phyloP scores from a whole-genome alignment of 2,797 vertebrate genomes.

The Chelidonichthys spinosus region DNA sequence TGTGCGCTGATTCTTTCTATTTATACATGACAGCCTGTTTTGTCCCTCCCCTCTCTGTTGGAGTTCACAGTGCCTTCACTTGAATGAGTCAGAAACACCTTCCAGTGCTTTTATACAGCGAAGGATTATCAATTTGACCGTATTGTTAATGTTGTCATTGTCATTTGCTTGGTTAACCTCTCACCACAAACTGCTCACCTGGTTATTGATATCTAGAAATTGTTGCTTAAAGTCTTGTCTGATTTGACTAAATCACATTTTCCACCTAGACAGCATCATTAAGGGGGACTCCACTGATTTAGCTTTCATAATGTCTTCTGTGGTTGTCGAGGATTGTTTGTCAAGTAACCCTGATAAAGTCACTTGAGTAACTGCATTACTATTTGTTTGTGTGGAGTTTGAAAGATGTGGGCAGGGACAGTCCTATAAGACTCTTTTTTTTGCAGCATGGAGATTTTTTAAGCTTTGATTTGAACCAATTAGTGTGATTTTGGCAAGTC shows the following conservation, averaged over 20 bases:
- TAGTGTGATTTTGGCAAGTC: background rate
- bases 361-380: no score
- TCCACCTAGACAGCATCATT: background rate
- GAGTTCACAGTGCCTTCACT: slow-evolving; percentile 57
- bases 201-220: background rate
- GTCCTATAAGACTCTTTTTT: no score
- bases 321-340: no score
- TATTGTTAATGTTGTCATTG: slow-evolving; percentile 4
- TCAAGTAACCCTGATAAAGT: no score
- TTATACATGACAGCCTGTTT: slow-evolving; percentile 68
- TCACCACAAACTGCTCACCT: background rate
- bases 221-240: background rate
- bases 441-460: background rate
- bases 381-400: no score
- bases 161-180: background rate
- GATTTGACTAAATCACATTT: background rate
- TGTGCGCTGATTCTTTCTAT: slow-evolving; percentile 72
- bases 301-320: no score
- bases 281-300: no score
- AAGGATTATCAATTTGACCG: slow-evolving; percentile 20
- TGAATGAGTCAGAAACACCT: slow-evolving; percentile 47
- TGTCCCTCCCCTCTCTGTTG: slow-evolving; percentile 48
- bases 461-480: background rate
- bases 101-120: slow-evolving; percentile 33
- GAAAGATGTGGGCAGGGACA: no score